phyloP scores from a whole-genome alignment of 2,113 vertebrate genomes.

The Ellobius talpinus region DNA sequence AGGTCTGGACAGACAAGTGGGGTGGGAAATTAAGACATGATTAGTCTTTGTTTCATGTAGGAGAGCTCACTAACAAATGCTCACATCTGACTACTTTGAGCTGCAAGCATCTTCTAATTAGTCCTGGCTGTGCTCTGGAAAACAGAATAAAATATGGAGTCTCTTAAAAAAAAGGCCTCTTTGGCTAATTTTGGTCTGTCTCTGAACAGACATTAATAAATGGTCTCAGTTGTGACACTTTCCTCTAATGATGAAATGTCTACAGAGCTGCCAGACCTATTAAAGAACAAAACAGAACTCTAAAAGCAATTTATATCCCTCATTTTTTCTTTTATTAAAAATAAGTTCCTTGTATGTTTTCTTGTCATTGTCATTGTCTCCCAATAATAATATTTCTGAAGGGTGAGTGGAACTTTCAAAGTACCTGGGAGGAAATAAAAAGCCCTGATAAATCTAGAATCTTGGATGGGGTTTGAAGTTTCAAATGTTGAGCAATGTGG shows the following conservation, averaged over 20 bases:
- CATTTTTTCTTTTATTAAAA: slow-evolving; percentile 76
- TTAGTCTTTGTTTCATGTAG: slow-evolving; percentile 64
- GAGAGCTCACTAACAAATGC: slow-evolving; percentile 72
- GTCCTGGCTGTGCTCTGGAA: slow-evolving; percentile 67
- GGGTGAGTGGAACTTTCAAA: slow-evolving; percentile 49
- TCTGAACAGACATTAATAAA: slow-evolving; percentile 68
- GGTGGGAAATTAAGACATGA: slow-evolving; percentile 58
- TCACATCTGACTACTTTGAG: slow-evolving; percentile 63
- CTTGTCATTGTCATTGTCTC: slow-evolving; percentile 45
- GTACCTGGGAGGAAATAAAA: neutral
- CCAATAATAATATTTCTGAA: slow-evolving; percentile 69
- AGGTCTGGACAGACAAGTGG: neutral
- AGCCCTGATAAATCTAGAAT: neutral
- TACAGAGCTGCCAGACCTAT: slow-evolving; percentile 73
- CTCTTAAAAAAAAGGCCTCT: slow-evolving; percentile 47
- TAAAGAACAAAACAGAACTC: slow-evolving; percentile 69
- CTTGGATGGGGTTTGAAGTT: neutral
- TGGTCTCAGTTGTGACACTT: slow-evolving; percentile 65
- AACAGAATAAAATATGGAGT: slow-evolving; percentile 37
- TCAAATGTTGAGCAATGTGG: neutral
- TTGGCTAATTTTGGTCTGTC: slow-evolving; percentile 73
- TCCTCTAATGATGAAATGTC: slow-evolving; percentile 75
- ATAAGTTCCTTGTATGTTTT: slow-evolving; percentile 44
- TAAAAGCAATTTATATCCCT: slow-evolving; percentile 79
- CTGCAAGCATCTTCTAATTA: slow-evolving; percentile 70